Conservation (phyloP, 2,888 invertebrate genomes). For the Lasioglossum zephyrum region DNA sequence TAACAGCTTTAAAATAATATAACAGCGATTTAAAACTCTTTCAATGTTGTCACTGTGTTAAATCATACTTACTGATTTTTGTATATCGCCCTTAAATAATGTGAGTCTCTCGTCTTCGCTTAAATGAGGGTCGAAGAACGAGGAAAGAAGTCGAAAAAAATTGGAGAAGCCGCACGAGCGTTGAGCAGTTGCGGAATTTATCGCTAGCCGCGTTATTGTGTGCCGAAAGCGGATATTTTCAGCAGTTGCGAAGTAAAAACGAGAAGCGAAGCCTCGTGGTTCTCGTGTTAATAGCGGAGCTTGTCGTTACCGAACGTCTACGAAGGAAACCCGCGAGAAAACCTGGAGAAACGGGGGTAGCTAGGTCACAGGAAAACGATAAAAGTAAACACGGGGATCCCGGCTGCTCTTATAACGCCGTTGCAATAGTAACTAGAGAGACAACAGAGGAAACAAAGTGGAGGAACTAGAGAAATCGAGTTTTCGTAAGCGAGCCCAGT, state of each 20-base stretch:
- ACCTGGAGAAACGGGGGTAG: background rate
- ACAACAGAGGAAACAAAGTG: slow-evolving; percentile 27
- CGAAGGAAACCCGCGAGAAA: background rate
- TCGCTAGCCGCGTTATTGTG: slow-evolving; percentile 60
- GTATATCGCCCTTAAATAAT: too few relatives aligned
- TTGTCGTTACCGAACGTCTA: slow-evolving; percentile 25
- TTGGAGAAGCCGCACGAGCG: background rate
- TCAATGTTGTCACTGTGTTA: background rate
- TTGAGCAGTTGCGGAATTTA: slow-evolving; percentile 53
- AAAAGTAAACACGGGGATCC: slow-evolving; percentile 19
- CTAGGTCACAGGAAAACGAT: slow-evolving; percentile 16
- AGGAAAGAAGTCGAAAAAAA: too few relatives aligned
- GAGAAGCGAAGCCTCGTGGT: slow-evolving; percentile 28
- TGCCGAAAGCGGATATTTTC: slow-evolving; percentile 57
- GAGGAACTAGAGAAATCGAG: slow-evolving; percentile 41
- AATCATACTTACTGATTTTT: too few relatives aligned
- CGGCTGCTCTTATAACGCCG: slow-evolving; percentile 28
- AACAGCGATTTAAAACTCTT: background rate
- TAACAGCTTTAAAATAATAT: background rate
- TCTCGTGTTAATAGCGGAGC: slow-evolving; percentile 57
- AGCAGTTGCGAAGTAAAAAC: slow-evolving; percentile 40
- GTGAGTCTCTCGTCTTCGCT: background rate
- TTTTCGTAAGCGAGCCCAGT: slow-evolving; percentile 60
- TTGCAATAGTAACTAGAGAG: slow-evolving; percentile 47
- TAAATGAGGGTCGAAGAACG: slow-evolving; percentile 23